Evolutionary conservation across 2,797 vertebrate genomes (phyloP).

Genomic region (Lacerta agilis): DNA sequence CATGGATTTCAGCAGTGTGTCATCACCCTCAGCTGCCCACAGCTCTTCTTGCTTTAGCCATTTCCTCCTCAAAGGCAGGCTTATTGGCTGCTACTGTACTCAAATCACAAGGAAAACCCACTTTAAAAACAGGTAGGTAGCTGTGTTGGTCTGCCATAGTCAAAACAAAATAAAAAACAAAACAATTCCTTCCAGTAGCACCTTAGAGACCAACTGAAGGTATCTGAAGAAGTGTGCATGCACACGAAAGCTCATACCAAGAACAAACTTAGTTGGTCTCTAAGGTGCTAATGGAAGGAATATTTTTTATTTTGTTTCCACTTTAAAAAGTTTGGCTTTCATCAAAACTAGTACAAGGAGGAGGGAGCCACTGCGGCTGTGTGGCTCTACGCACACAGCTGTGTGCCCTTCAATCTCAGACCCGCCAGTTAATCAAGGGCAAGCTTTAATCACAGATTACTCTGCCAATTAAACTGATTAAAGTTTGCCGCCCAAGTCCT

Average conservation of each 20-base stretch:
- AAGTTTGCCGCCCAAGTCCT: background rate
- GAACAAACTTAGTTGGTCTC: too few species aligned
- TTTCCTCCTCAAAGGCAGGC: background rate
- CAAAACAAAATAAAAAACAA: too few species aligned
- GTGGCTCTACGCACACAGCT: too few species aligned
- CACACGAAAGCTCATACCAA: too few species aligned
- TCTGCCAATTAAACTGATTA: slow-evolving; percentile 31
- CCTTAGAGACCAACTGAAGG: too few species aligned
- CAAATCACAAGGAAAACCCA: background rate
- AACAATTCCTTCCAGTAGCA: too few species aligned
- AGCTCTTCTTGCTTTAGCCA: background rate
- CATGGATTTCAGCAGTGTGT: background rate
- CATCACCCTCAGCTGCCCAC: background rate
- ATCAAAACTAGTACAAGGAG: background rate
- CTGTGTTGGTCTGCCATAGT: too few species aligned
- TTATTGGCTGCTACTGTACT: background rate
- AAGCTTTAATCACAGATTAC: slow-evolving; percentile 27
- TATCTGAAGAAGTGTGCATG: too few species aligned
- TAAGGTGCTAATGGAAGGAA: too few species aligned
- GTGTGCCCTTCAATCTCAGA: slow-evolving; percentile 3
- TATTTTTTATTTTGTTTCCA: too few species aligned
- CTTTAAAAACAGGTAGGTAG: too few species aligned
- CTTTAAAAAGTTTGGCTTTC: background rate
- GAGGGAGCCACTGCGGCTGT: background rate
- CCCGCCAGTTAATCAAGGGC: slow-evolving; percentile 19